phyloP scores from a whole-genome alignment of 2,888 invertebrate species.

The Tigriopus californicus region DNA sequence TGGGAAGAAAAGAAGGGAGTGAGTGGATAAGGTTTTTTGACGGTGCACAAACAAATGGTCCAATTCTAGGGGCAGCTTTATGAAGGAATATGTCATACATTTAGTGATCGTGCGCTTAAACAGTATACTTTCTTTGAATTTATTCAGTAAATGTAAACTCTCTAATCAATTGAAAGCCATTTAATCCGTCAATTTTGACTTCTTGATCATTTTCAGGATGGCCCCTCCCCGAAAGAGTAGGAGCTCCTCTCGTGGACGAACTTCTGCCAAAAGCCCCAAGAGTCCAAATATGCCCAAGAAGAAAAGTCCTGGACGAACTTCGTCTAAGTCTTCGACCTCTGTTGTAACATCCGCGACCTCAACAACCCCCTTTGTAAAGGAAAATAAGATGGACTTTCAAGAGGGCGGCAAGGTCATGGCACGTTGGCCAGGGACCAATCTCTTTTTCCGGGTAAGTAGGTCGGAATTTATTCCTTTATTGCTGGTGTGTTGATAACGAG shows the following conservation, averaged over 20 bases:
- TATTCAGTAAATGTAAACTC: too few species aligned
- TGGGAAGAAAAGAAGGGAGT: too few species aligned
- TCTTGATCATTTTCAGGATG: background rate
- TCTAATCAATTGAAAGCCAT: too few species aligned
- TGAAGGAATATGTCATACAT: too few species aligned
- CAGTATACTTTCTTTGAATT: too few species aligned
- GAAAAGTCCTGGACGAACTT: background rate
- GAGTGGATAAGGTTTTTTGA: too few species aligned
- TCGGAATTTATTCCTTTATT: background rate
- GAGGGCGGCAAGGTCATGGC: constrained; percentile 26
- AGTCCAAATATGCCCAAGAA: background rate
- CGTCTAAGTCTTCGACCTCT: background rate
- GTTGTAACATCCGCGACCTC: background rate
- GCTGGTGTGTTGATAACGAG: background rate
- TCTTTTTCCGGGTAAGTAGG: constrained; percentile 21
- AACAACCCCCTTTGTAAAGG: background rate
- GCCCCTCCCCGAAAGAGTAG: background rate
- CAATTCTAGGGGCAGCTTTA: too few species aligned
- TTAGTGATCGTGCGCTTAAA: too few species aligned
- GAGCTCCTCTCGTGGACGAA: background rate
- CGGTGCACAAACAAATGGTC: background rate
- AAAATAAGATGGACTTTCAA: constrained; percentile 9
- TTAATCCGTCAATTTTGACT: too few species aligned
- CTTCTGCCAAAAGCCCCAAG: background rate
- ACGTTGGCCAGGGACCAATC: constrained; percentile 22